phyloP scores from a whole-genome alignment of 2,797 vertebrate species.

The Hylomyscus alleni region DNA sequence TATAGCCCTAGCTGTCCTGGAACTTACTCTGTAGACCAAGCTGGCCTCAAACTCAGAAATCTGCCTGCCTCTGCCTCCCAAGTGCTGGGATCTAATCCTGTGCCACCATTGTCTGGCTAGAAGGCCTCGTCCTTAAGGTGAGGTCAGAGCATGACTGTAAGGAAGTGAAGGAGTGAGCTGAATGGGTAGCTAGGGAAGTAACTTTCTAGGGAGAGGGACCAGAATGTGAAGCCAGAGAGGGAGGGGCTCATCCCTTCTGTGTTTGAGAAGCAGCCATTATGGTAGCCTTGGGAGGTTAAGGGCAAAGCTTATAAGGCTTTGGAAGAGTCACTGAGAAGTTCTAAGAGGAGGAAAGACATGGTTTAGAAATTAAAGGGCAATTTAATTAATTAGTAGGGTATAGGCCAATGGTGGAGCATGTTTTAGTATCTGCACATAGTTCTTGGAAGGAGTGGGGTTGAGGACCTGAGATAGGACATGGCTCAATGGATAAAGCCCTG shows the following conservation, averaged over 20 bases:
- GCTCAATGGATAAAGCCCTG: not conserved
- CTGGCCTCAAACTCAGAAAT: no score
- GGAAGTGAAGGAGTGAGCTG: not conserved
- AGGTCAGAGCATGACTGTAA: not conserved
- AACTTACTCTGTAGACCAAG: no score
- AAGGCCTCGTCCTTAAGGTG: not conserved
- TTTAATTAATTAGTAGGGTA: not conserved
- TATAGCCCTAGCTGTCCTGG: no score
- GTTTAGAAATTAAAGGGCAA: not conserved
- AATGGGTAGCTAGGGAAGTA: not conserved
- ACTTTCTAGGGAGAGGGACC: not conserved
- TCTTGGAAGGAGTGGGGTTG: not conserved
- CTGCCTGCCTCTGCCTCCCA: no score
- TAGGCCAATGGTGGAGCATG: not conserved
- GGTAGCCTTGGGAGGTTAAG: not conserved
- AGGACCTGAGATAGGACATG: not conserved
- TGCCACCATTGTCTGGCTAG: no score
- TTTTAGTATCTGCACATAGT: not conserved
- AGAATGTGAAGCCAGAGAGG: not conserved
- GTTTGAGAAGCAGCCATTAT: not conserved
- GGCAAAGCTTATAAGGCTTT: not conserved
- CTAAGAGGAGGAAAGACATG: not conserved
- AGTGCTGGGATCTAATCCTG: no score
- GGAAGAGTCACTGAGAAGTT: not conserved
- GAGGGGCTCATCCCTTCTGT: not conserved